Evolutionary conservation across 2,113 vertebrate species (phyloP), one percentile per base, ranked within the genome.

Genomic region (Desmodus rotundus): DNA sequence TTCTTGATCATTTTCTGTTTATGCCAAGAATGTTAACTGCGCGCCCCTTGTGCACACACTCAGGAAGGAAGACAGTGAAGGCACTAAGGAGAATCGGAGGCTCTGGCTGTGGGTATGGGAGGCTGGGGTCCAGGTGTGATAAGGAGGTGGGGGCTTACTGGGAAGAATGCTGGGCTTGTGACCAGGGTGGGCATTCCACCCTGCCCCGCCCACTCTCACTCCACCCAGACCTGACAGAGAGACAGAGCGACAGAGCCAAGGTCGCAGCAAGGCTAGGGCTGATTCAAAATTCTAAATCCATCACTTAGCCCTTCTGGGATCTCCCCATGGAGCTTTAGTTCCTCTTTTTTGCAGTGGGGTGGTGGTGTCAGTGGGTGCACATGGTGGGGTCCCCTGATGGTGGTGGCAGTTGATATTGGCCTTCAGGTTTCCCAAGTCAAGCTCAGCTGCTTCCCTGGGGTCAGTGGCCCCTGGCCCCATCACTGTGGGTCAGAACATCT

Each of bases 291-390:
- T 94, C 76, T 58, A 70, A 72, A 70, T 26, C 41, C 6, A 26
- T 70, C 68, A 24, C 52, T 73, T 47, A 38, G 31, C 31, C 36
- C 24, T 47, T 5, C 7, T 28, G 11, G 36, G 36, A 10, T 41
- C 36, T 33, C 70, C 38, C 65, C 12, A 1, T 4, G 14, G 33
- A 31, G n/a, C 20, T 31, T 73, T 47, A 24, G 56, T 17, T n/a
- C n/a, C 41, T 33, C 65, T 20, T 47, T 45, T 61, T n/a, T 38
- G 2, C 28, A 5, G 7, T 6, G 12, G 22, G 28, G 52, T 20
- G 24, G 13, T 0, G 0, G 3, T 5, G 6, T 24, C 22, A 3
- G 2, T 4, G 70, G 2, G 2, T 4, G 43, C 26, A 15, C 87
- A 72, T n/a, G 14, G 24, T 1, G 10, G 10, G 5, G 31, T 63